Evolutionary conservation across 2,888 invertebrate species (phyloP), one percentile per base, ranked within the genome.

Genomic region (Apotomis capreana): DNA sequence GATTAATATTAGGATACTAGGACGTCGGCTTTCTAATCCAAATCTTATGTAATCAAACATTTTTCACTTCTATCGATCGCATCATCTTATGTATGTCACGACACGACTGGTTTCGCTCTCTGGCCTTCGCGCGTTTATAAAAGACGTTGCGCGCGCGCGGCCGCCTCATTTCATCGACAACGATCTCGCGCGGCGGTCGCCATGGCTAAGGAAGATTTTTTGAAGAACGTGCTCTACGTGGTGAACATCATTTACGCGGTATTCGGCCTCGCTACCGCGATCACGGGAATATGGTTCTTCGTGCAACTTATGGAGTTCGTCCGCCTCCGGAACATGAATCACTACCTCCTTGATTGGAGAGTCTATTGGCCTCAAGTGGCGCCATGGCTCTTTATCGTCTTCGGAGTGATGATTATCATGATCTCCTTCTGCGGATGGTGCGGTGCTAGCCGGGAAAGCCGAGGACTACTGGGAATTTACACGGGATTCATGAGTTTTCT

Each of bases 321-420:
- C 61, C 80, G 84, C 15, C 74, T 93, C 74, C 84, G 93, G 78
- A 93, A 93, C 77, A 90, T 84, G 74, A 93, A 93, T 84, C 93
- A 92, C 72, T 93, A 92, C 64, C 74, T 93, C 52, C 70, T 92
- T 82, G 93, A 93, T 85, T 93, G 92, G 78, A 81, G 92, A 64
- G 81, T 93, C 60, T 93, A 93, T 81, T 93, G 93, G 93, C 93
- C 92, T 2, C 93, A 93, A 74, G 90, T 90, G 3, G 92, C 91
- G 67, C 93, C 93, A 87, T 93, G 93, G 93, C 85, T 93, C 76
- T 92, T 92, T 80, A 92, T 92, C 62, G 65, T 93, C 0, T 82
- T 91, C 5, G 92, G 92, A 44, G 72, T 92, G 58, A 87, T 87
- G 75, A 85, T 92, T 49, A 87, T 92, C 86, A 83, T 89, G 74